Conservation (phyloP, 1,140 invertebrate genomes). For the Nephila pilipes region DNA sequence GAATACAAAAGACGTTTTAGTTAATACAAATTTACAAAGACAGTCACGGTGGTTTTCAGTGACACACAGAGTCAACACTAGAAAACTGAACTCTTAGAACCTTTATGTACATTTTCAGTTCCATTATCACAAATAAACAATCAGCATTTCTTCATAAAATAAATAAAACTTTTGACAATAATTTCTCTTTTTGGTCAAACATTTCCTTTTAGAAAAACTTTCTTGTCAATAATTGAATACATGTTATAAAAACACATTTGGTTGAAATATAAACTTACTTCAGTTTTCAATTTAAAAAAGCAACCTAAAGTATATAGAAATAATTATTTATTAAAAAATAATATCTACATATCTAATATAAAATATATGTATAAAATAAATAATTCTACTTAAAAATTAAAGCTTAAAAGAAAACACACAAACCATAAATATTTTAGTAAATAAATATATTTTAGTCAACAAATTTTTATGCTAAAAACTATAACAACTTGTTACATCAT, state of each 20-base stretch:
- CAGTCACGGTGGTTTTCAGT: slow-evolving; percentile 67
- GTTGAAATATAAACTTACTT: too few species aligned
- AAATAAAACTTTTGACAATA: background rate
- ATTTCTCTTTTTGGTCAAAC: background rate
- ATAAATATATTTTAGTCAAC: slow-evolving; percentile 18
- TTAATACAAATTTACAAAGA: slow-evolving; percentile 59
- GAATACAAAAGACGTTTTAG: background rate
- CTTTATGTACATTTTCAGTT: background rate
- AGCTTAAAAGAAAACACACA: background rate
- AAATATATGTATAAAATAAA: background rate
- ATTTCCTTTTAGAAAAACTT: background rate
- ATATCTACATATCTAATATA: background rate
- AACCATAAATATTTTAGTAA: slow-evolving; percentile 8
- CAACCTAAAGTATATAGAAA: background rate
- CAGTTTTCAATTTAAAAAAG: background rate
- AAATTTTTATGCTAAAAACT: background rate
- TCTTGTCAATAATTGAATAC: too few species aligned
- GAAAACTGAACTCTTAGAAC: slow-evolving; percentile 50
- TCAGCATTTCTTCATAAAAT: background rate
- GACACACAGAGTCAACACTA: slow-evolving; percentile 64
- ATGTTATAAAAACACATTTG: too few species aligned
- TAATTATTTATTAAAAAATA: background rate
- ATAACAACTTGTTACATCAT: background rate
- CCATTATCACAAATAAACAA: slow-evolving; percentile 6
- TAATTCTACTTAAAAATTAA: background rate